Evolutionary conservation across 1,140 invertebrate species (phyloP), one percentile per base, ranked within the genome.

Genomic region (Sminthurides bifidus): DNA sequence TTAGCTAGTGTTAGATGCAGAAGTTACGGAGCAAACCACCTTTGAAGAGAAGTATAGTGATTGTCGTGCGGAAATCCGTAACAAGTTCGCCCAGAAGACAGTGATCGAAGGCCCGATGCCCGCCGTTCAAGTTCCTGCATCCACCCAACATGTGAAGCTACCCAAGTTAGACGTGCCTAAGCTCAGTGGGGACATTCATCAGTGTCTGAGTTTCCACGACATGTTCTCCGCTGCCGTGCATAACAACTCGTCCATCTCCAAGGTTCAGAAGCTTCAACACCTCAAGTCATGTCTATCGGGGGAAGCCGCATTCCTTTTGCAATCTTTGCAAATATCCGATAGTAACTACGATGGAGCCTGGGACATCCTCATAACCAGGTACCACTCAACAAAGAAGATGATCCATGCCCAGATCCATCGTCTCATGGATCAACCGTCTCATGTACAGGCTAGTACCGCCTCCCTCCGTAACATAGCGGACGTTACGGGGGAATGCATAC

Each of bases 131-230:
- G n/a, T n/a, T n/a, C n/a, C n/a, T n/a, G n/a, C n/a, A n/a, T n/a
- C n/a, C n/a, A n/a, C n/a, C n/a, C n/a, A n/a, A n/a, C n/a, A n/a
- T n/a, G 12, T 44, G 14, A 44, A 44, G 21, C 21, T 44, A 31
- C 41, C 41, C 10, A 44, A 10, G 19, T 21, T 44, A 14, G 41
- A 44, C 8, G 14, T 55, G 4, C 41, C 53, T 17, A 33, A 5
- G 10, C 50, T 55, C 30, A 6, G 4, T 51, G 53, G 53, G 6
- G 27, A 51, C 5, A 38, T 27, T 17, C 6, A 4, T 5, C 41
- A 55, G 19, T 55, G 53, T 29, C 23, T 24, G 24, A 14, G 12
- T 5, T 55, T 55, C 23, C 53, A 23, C 27, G 53, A 55, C 33
- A 26, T 51, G 26, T 55, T 55, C 23, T 6, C 14, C 4, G 12